Percentiles rank a stretch among this genome's conserved stretches.
phyloP scores from a whole-genome alignment of 2,888 invertebrate species.

The Tenthredo amoena region DNA sequence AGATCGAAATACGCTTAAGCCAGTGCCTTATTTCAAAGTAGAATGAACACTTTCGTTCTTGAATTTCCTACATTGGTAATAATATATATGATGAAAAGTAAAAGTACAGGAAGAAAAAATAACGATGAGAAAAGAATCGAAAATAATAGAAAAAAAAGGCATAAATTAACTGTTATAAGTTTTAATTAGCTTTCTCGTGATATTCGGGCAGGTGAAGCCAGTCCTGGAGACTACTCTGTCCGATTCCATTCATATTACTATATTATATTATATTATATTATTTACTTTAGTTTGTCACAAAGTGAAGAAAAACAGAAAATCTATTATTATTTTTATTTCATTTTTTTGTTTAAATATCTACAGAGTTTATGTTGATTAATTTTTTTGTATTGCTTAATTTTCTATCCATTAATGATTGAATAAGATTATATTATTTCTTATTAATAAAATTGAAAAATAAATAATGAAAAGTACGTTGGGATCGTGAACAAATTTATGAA shows the following conservation, averaged over 20 bases:
- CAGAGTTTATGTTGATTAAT: conserved; percentile 62
- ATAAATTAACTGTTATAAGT: conserved; percentile 62
- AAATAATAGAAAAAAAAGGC: background rate
- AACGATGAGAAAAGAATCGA: background rate
- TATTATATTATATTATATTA: conserved; percentile 61
- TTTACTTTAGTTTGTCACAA: conserved; percentile 60
- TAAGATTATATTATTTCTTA: conserved; percentile 24
- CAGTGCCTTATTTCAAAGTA: conserved; percentile 56
- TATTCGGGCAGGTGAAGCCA: conserved; percentile 51
- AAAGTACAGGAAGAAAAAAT: background rate
- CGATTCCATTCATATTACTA: conserved; percentile 59
- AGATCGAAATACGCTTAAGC: conserved; percentile 34
- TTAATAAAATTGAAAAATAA: background rate
- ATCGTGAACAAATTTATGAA: background rate
- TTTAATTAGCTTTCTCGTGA: conserved; percentile 57
- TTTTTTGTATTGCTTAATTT: conserved; percentile 40
- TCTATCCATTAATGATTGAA: conserved; percentile 3
- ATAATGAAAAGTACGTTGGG: background rate
- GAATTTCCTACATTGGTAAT: conserved; percentile 57
- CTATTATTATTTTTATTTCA: background rate
- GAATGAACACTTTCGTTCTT: conserved; percentile 51
- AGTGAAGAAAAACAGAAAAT: conserved; percentile 29
- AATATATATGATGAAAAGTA: conserved; percentile 26
- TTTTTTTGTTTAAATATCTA: conserved; percentile 57
- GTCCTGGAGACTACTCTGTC: conserved; percentile 53